Conservation (phyloP, 2,797 vertebrate species). For the Artibeus jamaicensis region DNA sequence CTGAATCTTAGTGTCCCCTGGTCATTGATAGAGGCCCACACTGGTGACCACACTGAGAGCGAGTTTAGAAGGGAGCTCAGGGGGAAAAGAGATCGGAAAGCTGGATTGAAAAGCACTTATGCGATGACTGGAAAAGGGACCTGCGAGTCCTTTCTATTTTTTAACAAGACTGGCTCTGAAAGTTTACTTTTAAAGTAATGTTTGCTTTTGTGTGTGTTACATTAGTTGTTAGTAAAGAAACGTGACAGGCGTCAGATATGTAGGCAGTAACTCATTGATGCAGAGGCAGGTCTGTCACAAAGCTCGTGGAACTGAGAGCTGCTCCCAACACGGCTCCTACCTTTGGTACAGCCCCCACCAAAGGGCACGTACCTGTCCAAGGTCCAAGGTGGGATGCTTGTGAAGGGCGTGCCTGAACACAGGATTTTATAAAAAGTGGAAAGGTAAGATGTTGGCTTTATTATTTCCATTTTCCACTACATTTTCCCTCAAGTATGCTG, state of each 20-base stretch:
- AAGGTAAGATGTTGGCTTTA: background rate
- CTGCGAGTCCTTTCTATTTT: background rate
- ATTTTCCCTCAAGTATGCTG: background rate
- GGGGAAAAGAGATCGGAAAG: background rate
- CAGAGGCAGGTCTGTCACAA: background rate
- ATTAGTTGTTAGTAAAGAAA: background rate
- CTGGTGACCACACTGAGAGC: background rate
- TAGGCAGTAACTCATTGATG: background rate
- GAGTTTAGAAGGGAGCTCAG: background rate
- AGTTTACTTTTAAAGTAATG: background rate
- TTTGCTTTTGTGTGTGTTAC: background rate
- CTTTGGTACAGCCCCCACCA: too few relatives aligned
- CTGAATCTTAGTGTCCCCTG: background rate
- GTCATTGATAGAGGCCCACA: background rate
- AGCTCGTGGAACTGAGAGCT: background rate
- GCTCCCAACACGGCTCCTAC: background rate
- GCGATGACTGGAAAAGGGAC: background rate
- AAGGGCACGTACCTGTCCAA: background rate
- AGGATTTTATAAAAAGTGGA: background rate
- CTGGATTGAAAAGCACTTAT: background rate
- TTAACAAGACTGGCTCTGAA: background rate
- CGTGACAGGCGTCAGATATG: background rate
- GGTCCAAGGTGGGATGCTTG: background rate
- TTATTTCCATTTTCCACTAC: background rate
- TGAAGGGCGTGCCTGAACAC: background rate